These are phyloP conservation scores for Zeuzera pyrina DNA, from an alignment of 2,888 invertebrate genomes.

Conservation along the genomic window DNA sequence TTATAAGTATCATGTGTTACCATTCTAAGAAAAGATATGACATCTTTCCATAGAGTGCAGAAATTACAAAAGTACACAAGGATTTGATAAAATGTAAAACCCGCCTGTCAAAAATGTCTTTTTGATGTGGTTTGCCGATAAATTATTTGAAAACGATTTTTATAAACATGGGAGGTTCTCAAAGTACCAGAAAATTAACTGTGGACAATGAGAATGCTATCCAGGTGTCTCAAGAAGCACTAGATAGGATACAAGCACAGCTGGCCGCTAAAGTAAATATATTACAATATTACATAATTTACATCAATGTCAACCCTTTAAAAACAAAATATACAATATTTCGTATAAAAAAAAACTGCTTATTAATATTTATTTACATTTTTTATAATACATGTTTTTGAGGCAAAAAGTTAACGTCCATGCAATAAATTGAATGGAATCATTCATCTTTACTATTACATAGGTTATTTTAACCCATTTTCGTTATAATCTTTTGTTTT, in stretches of 20 bases:
- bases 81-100: too few species aligned
- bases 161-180: constrained; percentile 71
- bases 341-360: background rate
- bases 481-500: background rate
- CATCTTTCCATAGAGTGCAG: too few species aligned
- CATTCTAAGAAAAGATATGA: too few species aligned
- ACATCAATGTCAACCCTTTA: constrained; percentile 55
- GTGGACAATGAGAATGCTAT: constrained; percentile 66
- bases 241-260: constrained; percentile 62
- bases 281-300: constrained; percentile 64
- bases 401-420: background rate
- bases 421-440: background rate
- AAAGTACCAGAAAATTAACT: constrained; percentile 68
- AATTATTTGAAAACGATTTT: constrained; percentile 41
- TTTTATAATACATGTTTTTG: background rate
- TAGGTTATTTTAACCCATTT: background rate
- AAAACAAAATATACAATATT: constrained; percentile 24
- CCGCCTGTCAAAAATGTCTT: constrained; percentile 41
- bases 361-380: background rate
- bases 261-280: constrained; percentile 57
- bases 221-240: constrained; percentile 63
- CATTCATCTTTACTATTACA: background rate
- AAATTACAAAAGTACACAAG: too few species aligned
- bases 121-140: constrained; percentile 58
- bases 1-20: too few species aligned